A percentile compares a stretch with the other conserved stretches of the same genome.
Evolutionary conservation across 1,140 invertebrate species (phyloP).

Genomic region (Diachasmimorpha longicaudata): DNA sequence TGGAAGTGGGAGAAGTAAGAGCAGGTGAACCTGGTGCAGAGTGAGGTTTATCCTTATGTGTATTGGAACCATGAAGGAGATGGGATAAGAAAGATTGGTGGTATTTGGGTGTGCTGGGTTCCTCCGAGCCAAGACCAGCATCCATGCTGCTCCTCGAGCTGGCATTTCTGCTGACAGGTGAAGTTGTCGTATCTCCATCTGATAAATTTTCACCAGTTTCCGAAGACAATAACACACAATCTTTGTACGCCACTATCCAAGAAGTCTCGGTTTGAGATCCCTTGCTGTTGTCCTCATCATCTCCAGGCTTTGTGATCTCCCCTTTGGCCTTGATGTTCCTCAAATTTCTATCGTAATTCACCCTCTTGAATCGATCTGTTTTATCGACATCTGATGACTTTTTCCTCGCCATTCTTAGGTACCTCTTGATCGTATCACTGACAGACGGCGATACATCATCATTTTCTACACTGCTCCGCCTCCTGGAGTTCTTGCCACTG

Average conservation of each 20-base stretch:
- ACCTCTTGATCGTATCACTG: constrained; percentile 83
- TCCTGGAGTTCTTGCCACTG: constrained; percentile 52
- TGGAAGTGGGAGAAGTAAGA: constrained; percentile 60
- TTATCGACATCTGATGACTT: constrained; percentile 83
- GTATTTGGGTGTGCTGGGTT: constrained; percentile 64
- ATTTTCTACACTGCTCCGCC: constrained; percentile 78
- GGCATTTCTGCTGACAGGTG: constrained; percentile 58
- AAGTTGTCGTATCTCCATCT: constrained; percentile 62
- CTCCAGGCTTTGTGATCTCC: constrained; percentile 74
- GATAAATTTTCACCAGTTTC: constrained; percentile 48
- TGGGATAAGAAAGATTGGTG: constrained; percentile 73
- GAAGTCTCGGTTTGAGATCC: constrained; percentile 77
- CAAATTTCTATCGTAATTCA: constrained; percentile 86
- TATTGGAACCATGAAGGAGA: constrained; percentile 68
- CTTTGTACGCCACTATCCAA: constrained; percentile 68
- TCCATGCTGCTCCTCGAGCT: constrained; percentile 67
- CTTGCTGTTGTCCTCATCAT: constrained; percentile 74
- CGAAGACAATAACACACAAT: constrained; percentile 37
- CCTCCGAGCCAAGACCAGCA: constrained; percentile 58
- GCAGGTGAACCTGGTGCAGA: constrained; percentile 60
- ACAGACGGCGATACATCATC: constrained; percentile 85
- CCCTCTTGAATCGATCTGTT: constrained; percentile 81
- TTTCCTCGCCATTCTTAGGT: constrained; percentile 83
- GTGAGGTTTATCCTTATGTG: constrained; percentile 61
- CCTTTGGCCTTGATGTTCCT: constrained; percentile 82